Conservation (phyloP, 2,888 invertebrate species). For the Cheilosia scutellata region DNA sequence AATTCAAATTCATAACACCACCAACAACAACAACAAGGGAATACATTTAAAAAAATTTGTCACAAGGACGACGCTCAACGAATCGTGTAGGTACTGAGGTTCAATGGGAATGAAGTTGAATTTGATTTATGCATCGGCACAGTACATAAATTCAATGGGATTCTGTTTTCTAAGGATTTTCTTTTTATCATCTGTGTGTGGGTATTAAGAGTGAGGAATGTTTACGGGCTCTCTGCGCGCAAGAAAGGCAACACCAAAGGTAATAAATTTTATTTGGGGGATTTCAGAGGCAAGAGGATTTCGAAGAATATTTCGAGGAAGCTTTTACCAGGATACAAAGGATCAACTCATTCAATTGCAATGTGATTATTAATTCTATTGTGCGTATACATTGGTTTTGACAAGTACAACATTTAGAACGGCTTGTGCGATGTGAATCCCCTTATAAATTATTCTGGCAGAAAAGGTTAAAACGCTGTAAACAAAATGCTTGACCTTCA, state of each 20-base stretch:
- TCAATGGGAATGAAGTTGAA: slow-evolving; percentile 32
- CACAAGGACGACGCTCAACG: not conserved
- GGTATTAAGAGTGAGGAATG: not conserved
- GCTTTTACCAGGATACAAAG: slow-evolving; percentile 27
- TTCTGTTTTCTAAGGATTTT: slow-evolving; percentile 11
- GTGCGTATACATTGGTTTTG: not conserved
- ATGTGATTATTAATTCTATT: slow-evolving; percentile 39
- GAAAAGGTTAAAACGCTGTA: too few species aligned
- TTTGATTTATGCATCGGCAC: slow-evolving; percentile 32
- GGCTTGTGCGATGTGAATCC: too few species aligned
- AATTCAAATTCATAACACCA: slow-evolving; percentile 32
- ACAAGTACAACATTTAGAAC: not conserved
- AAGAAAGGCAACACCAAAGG: not conserved
- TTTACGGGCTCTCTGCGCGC: not conserved
- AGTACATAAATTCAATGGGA: slow-evolving; percentile 36
- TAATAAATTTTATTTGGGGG: slow-evolving; percentile 23
- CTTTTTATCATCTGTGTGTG: not conserved
- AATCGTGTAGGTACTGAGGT: not conserved
- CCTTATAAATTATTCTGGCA: too few species aligned
- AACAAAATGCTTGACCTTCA: too few species aligned
- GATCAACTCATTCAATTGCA: slow-evolving; percentile 34
- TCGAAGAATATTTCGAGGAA: slow-evolving; percentile 6
- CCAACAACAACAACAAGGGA: not conserved
- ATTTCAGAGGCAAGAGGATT: slow-evolving; percentile 1
- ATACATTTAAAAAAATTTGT: slow-evolving; percentile 9